phyloP scores from a whole-genome alignment of 2,797 vertebrate genomes.

The Champsocephalus esox region DNA sequence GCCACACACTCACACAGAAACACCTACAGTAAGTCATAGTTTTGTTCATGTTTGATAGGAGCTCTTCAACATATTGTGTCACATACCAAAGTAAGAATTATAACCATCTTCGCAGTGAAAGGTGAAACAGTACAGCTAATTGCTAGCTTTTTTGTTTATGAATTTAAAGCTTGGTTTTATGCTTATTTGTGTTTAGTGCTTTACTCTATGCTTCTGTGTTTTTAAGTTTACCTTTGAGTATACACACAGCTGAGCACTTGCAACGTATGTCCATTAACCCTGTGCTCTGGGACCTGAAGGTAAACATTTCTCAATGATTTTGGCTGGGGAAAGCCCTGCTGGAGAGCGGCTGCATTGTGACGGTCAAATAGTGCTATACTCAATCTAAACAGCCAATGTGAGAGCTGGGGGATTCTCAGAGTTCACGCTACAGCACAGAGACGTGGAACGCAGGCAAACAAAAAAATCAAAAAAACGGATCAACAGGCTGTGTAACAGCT shows the following conservation, averaged over 20 bases:
- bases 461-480: conserved; percentile 13
- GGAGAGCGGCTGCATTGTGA: conserved; percentile 64
- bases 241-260: conserved; percentile 57
- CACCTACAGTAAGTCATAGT: conserved; percentile 52
- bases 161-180: conserved; percentile 3
- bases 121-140: conserved; percentile 20
- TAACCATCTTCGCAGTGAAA: conserved; percentile 58
- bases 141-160: neutral
- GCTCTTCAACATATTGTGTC: conserved; percentile 81
- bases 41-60: conserved; percentile 54
- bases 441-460: conserved; percentile 37
- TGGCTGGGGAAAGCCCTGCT: conserved; percentile 61
- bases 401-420: conserved; percentile 53
- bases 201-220: conserved; percentile 29
- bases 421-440: conserved; percentile 55
- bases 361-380: conserved; percentile 76
- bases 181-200: neutral
- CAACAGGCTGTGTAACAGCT: conserved; percentile 58
- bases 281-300: conserved; percentile 68
- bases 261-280: conserved; percentile 61
- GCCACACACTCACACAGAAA: conserved; percentile 49
- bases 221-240: conserved; percentile 44
- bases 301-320: conserved; percentile 76
- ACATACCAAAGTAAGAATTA: conserved; percentile 74
- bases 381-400: conserved; percentile 73